phyloP scores from a whole-genome alignment of 2,888 invertebrate species.

The Torymus tubicola region DNA sequence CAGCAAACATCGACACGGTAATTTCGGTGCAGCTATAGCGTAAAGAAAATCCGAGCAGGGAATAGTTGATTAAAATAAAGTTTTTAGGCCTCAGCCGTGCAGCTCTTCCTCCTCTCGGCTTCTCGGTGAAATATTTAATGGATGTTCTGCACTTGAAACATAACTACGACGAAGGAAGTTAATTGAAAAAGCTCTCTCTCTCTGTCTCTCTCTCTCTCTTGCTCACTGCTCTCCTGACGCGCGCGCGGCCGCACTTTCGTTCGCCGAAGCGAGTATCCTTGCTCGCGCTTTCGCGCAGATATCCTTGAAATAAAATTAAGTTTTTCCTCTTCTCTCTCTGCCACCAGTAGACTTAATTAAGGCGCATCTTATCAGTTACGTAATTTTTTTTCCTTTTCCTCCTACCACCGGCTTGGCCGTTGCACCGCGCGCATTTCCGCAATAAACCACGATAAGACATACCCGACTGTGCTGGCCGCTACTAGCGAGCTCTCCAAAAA shows the following conservation, averaged over 20 bases:
- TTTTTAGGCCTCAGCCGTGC: constrained; percentile 18
- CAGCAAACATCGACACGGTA: background rate
- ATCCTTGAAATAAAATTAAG: constrained; percentile 49
- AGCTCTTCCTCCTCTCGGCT: no score
- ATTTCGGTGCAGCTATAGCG: background rate
- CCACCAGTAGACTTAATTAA: constrained; percentile 53
- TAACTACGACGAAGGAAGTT: constrained; percentile 47
- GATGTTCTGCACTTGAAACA: constrained; percentile 45
- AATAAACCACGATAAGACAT: constrained; percentile 45
- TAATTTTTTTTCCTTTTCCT: constrained; percentile 25
- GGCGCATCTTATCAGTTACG: constrained; percentile 53
- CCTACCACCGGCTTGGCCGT: background rate
- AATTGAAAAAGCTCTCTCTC: constrained; percentile 54
- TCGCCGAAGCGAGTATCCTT: background rate
- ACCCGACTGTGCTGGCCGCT: no score
- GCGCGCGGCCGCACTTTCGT: background rate
- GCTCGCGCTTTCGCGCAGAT: constrained; percentile 25
- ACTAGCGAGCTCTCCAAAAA: background rate
- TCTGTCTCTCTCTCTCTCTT: constrained; percentile 3
- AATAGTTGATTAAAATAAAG: constrained; percentile 50
- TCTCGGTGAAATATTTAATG: constrained; percentile 27
- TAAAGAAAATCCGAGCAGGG: background rate
- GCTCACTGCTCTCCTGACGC: background rate
- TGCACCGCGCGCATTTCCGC: constrained; percentile 18
- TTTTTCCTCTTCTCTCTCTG: constrained; percentile 10